Evolutionary conservation across 1,140 invertebrate genomes (phyloP), one percentile per base, ranked within the genome.

Genomic region (Subanguina moxae): DNA sequence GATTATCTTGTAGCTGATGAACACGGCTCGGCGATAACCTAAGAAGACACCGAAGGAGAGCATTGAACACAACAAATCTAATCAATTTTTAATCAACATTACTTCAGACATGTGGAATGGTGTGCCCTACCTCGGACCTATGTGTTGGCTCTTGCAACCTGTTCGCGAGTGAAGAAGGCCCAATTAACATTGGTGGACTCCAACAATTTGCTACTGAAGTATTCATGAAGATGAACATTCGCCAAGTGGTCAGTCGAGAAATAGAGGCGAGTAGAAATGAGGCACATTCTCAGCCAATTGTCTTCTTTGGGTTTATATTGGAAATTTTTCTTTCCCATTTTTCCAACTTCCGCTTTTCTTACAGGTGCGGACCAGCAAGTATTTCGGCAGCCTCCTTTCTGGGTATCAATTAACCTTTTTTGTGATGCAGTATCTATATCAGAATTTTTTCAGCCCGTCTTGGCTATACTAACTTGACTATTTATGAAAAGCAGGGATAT

Each of bases 101-200:
- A 38, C 3, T 38, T 38, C 11, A 38, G 32, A 38, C 32, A 5
- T 38, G 32, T 38, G 32, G 32, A 38, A 38, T 38, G 32, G 93
- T 98, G 9, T 98, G 94, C 80, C 94, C 95, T 3, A 97, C 94
- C 0, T 94, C 92, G 82, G 94, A 98, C 83, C 87, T 98, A 0
- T 98, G 95, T 83, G 93, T 97, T 1, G 94, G 94, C 0, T 92
- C 93, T 0, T 98, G 95, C 83, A 98, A 98, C 84, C 84, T 98
- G 0, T 89, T 91, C 77, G 94, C 93, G 0, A 88, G 88, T 1
- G 94, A 98, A 83, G 94, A 97, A 84, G 71, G 71, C 0, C 89
- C 94, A 0, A 98, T 98, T 70, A 98, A 98, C 80, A 98, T 98
- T 80, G 94, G 94, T 0, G 94, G 94, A 0, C 85, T 98, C 8